Percentiles rank a stretch among this genome's conserved stretches.
phyloP scores from a whole-genome alignment of 1,140 invertebrate genomes.

The Hyles vespertilio region DNA sequence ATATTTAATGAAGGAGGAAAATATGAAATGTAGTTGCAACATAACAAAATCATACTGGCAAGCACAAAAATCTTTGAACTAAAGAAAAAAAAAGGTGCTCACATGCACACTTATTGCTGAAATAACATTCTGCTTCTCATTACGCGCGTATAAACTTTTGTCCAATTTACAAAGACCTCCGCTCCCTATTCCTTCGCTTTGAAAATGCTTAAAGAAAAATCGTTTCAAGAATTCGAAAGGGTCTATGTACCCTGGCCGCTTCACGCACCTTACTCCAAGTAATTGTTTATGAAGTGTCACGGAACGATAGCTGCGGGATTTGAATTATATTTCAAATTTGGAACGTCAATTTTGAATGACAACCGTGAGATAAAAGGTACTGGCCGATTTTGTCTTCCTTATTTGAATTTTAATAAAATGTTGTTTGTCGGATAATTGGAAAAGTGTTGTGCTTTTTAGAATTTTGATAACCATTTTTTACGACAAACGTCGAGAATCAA shows the following conservation, averaged over 20 bases:
- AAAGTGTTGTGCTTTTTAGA: no score
- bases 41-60: no score
- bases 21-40: no score
- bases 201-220: conserved; percentile 3
- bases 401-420: no score
- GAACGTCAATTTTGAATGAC: conserved; percentile 14
- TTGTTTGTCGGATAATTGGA: no score
- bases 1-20: no score
- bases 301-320: conserved; percentile 12
- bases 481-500: no score
- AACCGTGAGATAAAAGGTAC: not conserved
- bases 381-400: no score
- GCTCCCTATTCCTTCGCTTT: not conserved
- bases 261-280: conserved; percentile 13
- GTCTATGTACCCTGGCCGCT: conserved; percentile 6
- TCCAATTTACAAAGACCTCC: not conserved
- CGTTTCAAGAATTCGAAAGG: not conserved
- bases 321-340: conserved; percentile 15
- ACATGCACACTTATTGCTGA: not conserved
- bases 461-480: no score
- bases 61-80: no score
- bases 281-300: conserved; percentile 20
- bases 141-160: no score
- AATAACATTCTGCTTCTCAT: conserved; percentile 6
- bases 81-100: no score